Base-by-base conservation (phyloP, 2,797 vertebrate species). In the Peromyscus nudipes region DNA sequence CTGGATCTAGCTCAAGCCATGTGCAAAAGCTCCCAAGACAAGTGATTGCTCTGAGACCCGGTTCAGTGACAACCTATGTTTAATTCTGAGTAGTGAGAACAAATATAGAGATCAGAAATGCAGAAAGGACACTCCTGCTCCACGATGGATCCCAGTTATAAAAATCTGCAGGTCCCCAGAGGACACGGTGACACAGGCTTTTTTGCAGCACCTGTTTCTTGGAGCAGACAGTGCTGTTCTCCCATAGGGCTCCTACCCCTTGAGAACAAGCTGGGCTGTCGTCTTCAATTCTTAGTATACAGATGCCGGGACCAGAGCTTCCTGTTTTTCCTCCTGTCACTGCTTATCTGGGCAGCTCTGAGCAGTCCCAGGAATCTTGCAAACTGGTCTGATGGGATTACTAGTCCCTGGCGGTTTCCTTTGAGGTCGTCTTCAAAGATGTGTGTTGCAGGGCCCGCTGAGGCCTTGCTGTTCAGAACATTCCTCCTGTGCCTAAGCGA, bases 311-410 rank as follows among this genome's bases (percentile, higher is more conserved):
- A 91, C 83, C 96, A 85, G 87, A 82, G 64, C 73, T 90, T 34
- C 34, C 94, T 97, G 98, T 98, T 98, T 98, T 2, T 67, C 73
- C n/a, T 84, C 11, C 0, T 92, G 98, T 97, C 95, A 96, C 52
- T 91, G 65, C 81, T 95, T 97, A 94, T 98, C 98, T 95, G 96
- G 91, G 23, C 92, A 97, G 91, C 91, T 81, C 97, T 98, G 98
- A 98, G 96, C 94, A 98, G 96, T 89, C 92, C 90, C 98, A 98
- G 98, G 96, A 82, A 83, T 80, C 88, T 92, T 8, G 10, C 19
- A 92, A 79, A 73, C 37, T 97, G 96, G 94, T 86, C 88, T 0
- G 0, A 25, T 87, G 88, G 94, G 49, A 89, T 94, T 46, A 91
- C 0, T 93, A 93, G 23, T 80, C 69, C 46, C 69, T n/a, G 19